A percentile compares a stretch with the other conserved stretches of the same genome.
Conservation (phyloP, 2,113 vertebrate species). For the Setophaga coronata region DNA sequence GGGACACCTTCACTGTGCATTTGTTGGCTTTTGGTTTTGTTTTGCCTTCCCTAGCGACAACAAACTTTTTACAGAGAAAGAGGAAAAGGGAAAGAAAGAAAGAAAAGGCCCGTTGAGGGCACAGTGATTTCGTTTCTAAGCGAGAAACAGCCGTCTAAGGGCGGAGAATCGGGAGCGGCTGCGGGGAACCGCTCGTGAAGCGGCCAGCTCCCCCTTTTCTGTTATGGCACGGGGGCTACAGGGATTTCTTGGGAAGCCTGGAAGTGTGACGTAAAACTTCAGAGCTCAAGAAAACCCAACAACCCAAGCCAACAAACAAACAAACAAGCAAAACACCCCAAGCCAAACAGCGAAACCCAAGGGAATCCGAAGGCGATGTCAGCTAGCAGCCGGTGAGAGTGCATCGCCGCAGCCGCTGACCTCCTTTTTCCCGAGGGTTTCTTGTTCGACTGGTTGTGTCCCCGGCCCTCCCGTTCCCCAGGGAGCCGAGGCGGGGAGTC, state of each 20-base stretch:
- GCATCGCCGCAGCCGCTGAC: neutral
- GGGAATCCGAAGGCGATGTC: neutral
- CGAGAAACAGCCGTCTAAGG: neutral
- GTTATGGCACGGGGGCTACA: too few relatives aligned
- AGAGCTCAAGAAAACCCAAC: neutral
- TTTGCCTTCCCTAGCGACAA: neutral
- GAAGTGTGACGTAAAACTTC: neutral
- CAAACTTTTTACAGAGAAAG: neutral
- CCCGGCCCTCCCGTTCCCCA: neutral
- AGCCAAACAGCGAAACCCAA: neutral
- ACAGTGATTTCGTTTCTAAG: neutral
- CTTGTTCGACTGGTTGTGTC: slow-evolving; percentile 53
- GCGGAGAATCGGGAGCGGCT: rapidly evolving
- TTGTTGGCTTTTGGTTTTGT: neutral
- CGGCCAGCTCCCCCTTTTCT: neutral
- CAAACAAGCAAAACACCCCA: neutral
- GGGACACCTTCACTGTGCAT: neutral
- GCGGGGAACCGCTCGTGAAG: too few relatives aligned
- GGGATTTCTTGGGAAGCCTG: neutral
- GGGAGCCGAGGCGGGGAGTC: slow-evolving; percentile 57
- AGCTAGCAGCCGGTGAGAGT: neutral
- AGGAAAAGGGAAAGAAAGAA: neutral
- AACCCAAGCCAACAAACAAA: neutral
- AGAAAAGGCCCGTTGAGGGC: neutral
- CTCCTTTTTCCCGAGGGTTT: slow-evolving; percentile 6